Percentiles rank a stretch among this genome's conserved stretches.
Evolutionary conservation across 2,797 vertebrate genomes (phyloP).

Genomic region (Monodelphis domestica): DNA sequence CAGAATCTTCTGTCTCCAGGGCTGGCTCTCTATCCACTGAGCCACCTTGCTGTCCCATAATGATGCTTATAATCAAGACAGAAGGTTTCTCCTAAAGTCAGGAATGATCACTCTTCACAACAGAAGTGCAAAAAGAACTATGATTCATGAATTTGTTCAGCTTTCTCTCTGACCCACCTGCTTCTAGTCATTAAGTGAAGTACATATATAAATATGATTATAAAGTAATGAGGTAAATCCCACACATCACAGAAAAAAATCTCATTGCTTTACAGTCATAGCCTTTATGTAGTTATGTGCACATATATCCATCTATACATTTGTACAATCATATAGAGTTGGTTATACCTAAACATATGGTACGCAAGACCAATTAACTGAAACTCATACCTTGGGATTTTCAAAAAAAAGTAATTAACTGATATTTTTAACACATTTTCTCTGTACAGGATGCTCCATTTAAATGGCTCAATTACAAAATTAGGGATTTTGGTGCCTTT

Average conservation of each 20-base stretch:
- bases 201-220: neutral
- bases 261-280: neutral
- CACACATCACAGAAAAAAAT: neutral
- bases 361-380: slow-evolving; percentile 81
- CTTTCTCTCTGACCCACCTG: neutral
- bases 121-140: neutral
- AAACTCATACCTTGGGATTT: slow-evolving; percentile 79
- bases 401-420: slow-evolving; percentile 83
- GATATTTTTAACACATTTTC: slow-evolving; percentile 82
- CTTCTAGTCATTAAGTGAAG: neutral
- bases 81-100: neutral
- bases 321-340: slow-evolving; percentile 24
- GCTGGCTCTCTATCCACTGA: too few species aligned
- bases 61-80: slow-evolving; percentile 15
- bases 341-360: slow-evolving; percentile 80
- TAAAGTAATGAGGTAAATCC: neutral
- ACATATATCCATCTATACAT: neutral
- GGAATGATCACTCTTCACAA: neutral
- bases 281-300: neutral
- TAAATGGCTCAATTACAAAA: slow-evolving; percentile 80
- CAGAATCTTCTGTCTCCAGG: too few species aligned
- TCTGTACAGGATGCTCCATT: slow-evolving; percentile 81
- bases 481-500: slow-evolving; percentile 82
- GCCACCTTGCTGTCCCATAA: too few species aligned
- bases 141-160: neutral